phyloP scores from a whole-genome alignment of 1,140 invertebrate species.

The Drosophila fuyamai region DNA sequence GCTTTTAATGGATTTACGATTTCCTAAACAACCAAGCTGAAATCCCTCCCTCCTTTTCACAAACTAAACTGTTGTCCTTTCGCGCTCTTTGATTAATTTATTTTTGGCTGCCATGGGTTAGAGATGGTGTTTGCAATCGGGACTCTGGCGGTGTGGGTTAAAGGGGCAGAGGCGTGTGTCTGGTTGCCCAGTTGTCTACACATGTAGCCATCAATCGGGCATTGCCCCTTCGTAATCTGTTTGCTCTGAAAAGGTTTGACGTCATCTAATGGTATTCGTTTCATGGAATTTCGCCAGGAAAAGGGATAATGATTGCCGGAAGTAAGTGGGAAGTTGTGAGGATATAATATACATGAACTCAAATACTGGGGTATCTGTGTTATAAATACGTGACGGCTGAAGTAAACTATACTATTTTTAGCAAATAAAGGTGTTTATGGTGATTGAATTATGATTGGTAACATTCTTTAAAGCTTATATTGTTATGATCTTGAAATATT shows the following conservation, averaged over 20 bases:
- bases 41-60: neutral
- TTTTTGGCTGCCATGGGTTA: constrained; percentile 39
- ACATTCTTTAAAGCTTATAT: too few relatives aligned
- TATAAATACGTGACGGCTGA: too few relatives aligned
- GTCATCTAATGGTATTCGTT: constrained; percentile 16
- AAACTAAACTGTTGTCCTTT: constrained; percentile 57
- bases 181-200: constrained; percentile 44
- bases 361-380: too few relatives aligned
- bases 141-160: neutral
- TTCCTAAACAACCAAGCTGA: constrained; percentile 42
- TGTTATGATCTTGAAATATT: too few relatives aligned
- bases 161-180: neutral
- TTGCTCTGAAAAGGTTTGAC: constrained; percentile 26
- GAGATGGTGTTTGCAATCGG: neutral
- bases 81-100: constrained; percentile 77
- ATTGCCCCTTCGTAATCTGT: constrained; percentile 42
- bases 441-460: too few relatives aligned
- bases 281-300: neutral
- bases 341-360: neutral
- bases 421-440: too few relatives aligned
- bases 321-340: constrained; percentile 5
- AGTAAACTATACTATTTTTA: too few relatives aligned
- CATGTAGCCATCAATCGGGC: constrained; percentile 65
- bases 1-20: constrained; percentile 80
- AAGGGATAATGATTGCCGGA: constrained; percentile 25